phyloP scores from a whole-genome alignment of 2,797 vertebrate genomes.

The Sus cebifrons region DNA sequence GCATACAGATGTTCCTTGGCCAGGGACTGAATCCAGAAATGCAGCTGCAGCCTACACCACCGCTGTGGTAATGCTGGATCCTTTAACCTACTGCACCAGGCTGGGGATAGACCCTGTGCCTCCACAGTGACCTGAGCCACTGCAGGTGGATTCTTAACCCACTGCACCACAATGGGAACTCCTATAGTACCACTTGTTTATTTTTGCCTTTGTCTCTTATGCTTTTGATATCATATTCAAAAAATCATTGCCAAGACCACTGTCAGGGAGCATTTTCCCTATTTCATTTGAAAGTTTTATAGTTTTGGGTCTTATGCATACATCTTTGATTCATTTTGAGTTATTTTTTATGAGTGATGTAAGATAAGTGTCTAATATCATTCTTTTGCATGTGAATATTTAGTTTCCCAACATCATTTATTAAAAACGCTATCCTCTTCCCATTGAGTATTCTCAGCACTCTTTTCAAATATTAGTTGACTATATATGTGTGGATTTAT shows the following conservation, averaged over 20 bases:
- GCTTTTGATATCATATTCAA: neutral
- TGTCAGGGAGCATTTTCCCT: neutral
- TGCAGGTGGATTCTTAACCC: too few relatives aligned
- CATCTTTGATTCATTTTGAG: neutral
- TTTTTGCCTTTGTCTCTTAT: neutral
- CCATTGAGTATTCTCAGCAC: neutral
- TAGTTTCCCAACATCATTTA: neutral
- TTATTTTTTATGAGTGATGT: neutral
- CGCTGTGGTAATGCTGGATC: too few relatives aligned
- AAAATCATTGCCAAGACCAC: neutral
- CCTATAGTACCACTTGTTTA: neutral
- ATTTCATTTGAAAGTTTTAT: neutral
- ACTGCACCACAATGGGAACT: too few relatives aligned
- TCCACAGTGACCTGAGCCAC: too few relatives aligned
- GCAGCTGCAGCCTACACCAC: too few relatives aligned
- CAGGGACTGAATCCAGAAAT: too few relatives aligned
- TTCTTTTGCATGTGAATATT: neutral
- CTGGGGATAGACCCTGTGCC: too few relatives aligned
- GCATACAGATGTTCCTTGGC: too few relatives aligned
- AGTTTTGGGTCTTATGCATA: neutral
- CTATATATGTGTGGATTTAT: neutral
- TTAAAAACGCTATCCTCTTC: neutral
- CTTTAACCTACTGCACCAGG: too few relatives aligned
- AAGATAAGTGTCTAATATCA: too few relatives aligned
- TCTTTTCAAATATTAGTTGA: neutral